A percentile compares a stretch with the other conserved stretches of the same genome.
phyloP scores from a whole-genome alignment of 2,113 vertebrate species.

The Trichechus manatus region DNA sequence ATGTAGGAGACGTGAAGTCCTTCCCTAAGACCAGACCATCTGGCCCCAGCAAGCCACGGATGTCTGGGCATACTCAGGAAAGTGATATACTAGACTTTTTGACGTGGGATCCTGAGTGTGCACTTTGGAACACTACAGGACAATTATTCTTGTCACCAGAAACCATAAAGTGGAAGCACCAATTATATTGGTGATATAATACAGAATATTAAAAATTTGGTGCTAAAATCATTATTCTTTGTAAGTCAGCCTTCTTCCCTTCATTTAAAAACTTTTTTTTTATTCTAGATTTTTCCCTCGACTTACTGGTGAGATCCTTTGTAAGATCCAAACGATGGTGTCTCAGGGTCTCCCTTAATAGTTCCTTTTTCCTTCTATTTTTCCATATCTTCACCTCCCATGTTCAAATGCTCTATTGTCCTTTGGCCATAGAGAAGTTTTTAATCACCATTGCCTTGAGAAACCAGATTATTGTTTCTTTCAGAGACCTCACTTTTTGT shows the following conservation, averaged over 20 bases:
- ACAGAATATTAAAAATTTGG: background rate
- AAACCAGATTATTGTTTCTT: background rate
- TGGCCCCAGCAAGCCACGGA: background rate
- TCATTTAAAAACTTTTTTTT: background rate
- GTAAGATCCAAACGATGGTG: background rate
- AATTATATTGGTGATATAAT: background rate
- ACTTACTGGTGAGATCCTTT: background rate
- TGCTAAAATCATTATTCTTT: background rate
- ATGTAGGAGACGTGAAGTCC: background rate
- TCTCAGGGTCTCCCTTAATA: background rate
- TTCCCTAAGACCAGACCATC: background rate
- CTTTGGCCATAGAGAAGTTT: background rate
- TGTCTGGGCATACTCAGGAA: background rate
- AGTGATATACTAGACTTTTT: fast-evolving
- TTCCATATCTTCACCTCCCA: background rate
- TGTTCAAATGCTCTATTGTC: background rate
- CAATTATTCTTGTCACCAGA: background rate
- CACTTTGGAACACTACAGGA: fast-evolving
- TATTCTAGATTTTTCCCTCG: background rate
- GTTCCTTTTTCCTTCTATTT: background rate
- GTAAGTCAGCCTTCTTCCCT: background rate
- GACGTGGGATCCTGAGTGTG: background rate
- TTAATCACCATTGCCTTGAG: background rate
- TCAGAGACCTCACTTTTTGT: background rate
- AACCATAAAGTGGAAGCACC: background rate